Evolutionary conservation across 2,113 vertebrate genomes (phyloP).

Genomic region (Sardina pilchardus): DNA sequence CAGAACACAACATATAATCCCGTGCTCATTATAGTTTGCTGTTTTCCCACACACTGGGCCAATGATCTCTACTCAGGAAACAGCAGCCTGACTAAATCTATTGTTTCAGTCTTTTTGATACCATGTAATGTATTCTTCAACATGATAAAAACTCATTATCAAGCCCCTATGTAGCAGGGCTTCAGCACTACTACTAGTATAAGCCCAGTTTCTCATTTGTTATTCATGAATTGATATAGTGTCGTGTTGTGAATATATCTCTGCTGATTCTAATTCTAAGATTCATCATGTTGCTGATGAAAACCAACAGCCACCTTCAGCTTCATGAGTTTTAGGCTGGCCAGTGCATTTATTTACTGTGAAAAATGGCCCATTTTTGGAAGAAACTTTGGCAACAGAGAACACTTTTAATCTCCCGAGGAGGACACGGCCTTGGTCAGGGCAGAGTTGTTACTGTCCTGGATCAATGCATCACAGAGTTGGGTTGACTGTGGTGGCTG

Average conservation of each 20-base stretch:
- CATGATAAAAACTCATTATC: background rate
- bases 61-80: background rate
- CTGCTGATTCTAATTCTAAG: background rate
- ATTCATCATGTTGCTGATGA: background rate
- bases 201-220: no score
- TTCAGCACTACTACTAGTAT: background rate
- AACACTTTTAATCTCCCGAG: background rate
- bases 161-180: background rate
- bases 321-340: background rate
- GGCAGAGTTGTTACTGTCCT: background rate
- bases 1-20: background rate
- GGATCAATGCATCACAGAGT: background rate
- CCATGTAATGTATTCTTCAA: background rate
- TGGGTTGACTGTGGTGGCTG: background rate
- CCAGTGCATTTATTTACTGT: background rate
- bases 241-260: background rate
- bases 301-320: background rate
- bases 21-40: background rate
- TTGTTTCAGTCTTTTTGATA: background rate
- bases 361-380: background rate
- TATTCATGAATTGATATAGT: background rate
- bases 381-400: background rate
- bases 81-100: background rate
- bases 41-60: background rate
- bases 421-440: background rate